phyloP scores from a whole-genome alignment of 2,113 vertebrate genomes.

The Pipra filicauda region DNA sequence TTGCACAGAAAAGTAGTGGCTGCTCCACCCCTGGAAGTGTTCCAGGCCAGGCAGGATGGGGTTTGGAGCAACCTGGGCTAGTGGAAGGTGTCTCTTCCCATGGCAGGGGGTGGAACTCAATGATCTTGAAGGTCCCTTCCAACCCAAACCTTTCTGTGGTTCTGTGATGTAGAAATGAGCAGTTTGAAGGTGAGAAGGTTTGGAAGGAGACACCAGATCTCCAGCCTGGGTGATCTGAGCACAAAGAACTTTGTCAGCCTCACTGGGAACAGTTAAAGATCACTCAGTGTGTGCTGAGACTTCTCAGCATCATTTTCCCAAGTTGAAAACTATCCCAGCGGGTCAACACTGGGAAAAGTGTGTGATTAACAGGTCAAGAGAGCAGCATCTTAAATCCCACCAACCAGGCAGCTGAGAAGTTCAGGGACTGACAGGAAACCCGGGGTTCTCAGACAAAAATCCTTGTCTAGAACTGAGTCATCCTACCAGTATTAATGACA shows the following conservation, averaged over 20 bases:
- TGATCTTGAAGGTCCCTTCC: not conserved
- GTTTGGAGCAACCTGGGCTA: not conserved
- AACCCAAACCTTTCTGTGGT: not conserved
- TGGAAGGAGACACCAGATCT: not conserved
- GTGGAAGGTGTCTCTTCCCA: not conserved
- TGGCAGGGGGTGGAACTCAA: not conserved
- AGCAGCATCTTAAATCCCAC: not conserved
- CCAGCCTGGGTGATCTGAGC: not conserved
- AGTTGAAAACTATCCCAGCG: not conserved
- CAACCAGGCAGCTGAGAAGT: not conserved
- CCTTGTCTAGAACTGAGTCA: not conserved
- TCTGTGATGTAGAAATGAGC: not conserved
- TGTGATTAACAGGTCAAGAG: not conserved
- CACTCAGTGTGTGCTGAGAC: not conserved
- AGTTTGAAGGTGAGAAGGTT: not conserved
- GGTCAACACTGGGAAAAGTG: not conserved
- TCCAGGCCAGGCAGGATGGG: rapidly evolving
- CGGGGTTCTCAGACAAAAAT: not conserved
- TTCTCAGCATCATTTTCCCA: not conserved
- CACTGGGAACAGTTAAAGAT: not conserved
- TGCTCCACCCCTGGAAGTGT: not conserved
- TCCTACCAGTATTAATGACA: not conserved
- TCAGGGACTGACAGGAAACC: not conserved
- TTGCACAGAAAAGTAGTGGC: rapidly evolving
- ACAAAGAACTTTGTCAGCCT: not conserved